Evolutionary conservation across 1,140 invertebrate genomes (phyloP).

Genomic region (Maconellicoccus hirsutus): DNA sequence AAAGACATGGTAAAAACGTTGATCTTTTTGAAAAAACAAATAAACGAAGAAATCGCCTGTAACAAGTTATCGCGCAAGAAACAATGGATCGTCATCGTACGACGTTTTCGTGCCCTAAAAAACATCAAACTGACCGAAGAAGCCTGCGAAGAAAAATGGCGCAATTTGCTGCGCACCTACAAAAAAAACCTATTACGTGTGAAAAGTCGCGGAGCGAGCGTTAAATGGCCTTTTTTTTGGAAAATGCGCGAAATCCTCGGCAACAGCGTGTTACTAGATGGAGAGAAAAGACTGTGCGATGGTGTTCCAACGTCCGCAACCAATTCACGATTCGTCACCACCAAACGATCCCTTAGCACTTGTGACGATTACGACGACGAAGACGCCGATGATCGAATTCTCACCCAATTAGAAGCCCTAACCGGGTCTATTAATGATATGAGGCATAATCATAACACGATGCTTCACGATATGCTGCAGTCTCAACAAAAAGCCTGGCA

Average conservation of each 20-base stretch:
- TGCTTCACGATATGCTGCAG: background rate
- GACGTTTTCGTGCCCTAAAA: background rate
- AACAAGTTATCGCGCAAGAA: background rate
- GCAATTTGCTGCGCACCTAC: background rate
- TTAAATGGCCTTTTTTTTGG: constrained; percentile 10
- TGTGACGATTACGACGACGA: background rate
- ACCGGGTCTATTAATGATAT: background rate
- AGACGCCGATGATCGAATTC: background rate
- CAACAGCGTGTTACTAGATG: background rate
- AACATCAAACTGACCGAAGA: constrained; percentile 11
- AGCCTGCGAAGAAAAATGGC: constrained; percentile 17
- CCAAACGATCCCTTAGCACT: background rate
- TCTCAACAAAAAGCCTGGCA: background rate
- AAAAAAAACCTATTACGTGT: background rate
- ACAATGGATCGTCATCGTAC: background rate
- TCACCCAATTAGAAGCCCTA: background rate
- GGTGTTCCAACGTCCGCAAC: too few species aligned
- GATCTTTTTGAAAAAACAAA: background rate
- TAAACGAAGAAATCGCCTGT: background rate
- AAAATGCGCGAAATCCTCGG: background rate
- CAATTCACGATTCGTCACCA: too few species aligned
- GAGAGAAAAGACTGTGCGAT: background rate
- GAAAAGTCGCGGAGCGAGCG: background rate
- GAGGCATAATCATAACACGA: background rate
- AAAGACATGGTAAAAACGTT: background rate